These are phyloP conservation scores for Crocallis elinguaria DNA, from an alignment of 2,888 invertebrate genomes.

Conservation along the genomic window DNA sequence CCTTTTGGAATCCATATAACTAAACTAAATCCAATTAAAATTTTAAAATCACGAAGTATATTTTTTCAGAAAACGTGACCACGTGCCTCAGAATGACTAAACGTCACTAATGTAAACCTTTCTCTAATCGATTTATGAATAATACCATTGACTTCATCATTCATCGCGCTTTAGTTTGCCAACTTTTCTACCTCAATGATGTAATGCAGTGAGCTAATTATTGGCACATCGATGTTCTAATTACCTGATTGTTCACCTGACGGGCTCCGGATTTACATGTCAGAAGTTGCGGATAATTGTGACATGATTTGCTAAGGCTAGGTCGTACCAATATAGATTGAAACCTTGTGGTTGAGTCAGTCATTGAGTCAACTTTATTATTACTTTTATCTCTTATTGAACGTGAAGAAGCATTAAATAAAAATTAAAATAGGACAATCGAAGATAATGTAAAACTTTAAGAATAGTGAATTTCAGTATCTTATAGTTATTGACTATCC, in stretches of 20 bases:
- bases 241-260: slow-evolving; percentile 6
- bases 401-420: no score
- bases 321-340: slow-evolving; percentile 8
- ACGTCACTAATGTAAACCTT: background rate
- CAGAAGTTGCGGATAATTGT: slow-evolving; percentile 10
- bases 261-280: slow-evolving; percentile 4
- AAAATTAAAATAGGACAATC: background rate
- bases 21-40: no score
- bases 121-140: slow-evolving; percentile 4
- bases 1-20: no score
- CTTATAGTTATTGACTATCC: no score
- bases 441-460: no score
- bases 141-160: slow-evolving; percentile 19
- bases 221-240: slow-evolving; percentile 16
- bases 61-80: no score
- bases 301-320: background rate
- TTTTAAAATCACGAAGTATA: no score
- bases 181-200: slow-evolving; percentile 13
- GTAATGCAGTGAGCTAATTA: slow-evolving; percentile 5
- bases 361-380: no score
- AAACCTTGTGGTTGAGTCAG: slow-evolving; percentile 7
- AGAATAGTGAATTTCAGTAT: no score
- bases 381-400: background rate
- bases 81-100: background rate
- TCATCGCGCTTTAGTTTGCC: slow-evolving; percentile 24